Evolutionary conservation across 2,888 invertebrate species (phyloP).

Genomic region (Sepioteuthis lessoniana): DNA sequence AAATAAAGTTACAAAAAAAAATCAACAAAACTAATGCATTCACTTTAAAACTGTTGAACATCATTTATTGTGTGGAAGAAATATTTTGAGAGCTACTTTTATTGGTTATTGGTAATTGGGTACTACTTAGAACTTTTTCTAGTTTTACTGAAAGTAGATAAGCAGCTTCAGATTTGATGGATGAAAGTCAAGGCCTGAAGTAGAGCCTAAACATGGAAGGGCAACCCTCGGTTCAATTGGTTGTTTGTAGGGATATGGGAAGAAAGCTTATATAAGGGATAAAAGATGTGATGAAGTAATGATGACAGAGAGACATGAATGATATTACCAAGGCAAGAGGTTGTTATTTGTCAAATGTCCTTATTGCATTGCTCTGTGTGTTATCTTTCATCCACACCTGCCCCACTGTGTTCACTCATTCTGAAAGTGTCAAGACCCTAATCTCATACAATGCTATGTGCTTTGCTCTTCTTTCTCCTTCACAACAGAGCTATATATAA

Average conservation of each 20-base stretch:
- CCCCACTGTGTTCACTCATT: not conserved
- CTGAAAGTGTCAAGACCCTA: not conserved
- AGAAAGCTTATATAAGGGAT: not conserved
- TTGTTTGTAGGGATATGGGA: not conserved
- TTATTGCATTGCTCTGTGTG: slow-evolving; percentile 6
- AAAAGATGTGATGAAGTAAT: slow-evolving; percentile 21
- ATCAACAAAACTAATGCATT: no score
- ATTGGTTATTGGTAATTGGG: not conserved
- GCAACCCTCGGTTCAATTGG: not conserved
- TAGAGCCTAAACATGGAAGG: not conserved
- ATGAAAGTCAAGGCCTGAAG: slow-evolving; percentile 33
- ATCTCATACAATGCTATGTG: not conserved
- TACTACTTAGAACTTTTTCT: not conserved
- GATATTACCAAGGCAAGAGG: not conserved
- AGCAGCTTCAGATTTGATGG: slow-evolving; percentile 33
- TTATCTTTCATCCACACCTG: slow-evolving; percentile 13
- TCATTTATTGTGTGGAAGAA: not conserved
- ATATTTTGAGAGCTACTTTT: not conserved
- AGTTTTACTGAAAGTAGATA: slow-evolving; percentile 33
- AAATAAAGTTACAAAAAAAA: no score
- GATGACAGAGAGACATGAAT: slow-evolving; percentile 2
- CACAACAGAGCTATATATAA: not conserved
- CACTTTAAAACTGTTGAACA: no score
- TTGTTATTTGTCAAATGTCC: slow-evolving; percentile 33
- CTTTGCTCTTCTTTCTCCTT: not conserved